Conservation (phyloP, 2,888 invertebrate genomes). For the Brachypalpus laphriformis region DNA sequence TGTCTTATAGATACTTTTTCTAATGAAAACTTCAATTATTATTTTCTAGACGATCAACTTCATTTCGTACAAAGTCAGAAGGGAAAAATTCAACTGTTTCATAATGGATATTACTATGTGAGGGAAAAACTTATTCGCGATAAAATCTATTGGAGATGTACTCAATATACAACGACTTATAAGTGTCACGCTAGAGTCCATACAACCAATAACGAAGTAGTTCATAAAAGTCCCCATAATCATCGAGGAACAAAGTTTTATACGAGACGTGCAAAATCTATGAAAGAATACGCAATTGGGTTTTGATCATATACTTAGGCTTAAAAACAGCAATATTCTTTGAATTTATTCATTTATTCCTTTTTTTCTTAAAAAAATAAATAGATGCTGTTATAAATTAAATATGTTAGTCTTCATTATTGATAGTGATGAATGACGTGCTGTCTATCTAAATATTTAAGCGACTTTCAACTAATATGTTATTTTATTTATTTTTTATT, state of each 20-base stretch:
- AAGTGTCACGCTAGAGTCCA: constrained; percentile 81
- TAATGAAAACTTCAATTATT: constrained; percentile 18
- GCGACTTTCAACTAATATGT: constrained; percentile 9
- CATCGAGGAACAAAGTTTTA: constrained; percentile 76
- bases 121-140: constrained; percentile 80
- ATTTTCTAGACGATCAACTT: constrained; percentile 43
- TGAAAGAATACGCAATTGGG: background rate
- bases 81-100: constrained; percentile 79
- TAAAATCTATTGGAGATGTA: constrained; percentile 82
- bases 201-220: constrained; percentile 78
- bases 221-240: constrained; percentile 79
- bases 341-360: background rate
- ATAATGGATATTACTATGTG: constrained; percentile 80
- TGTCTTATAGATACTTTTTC: background rate
- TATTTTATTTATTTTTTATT: constrained; percentile 49
- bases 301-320: background rate
- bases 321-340: background rate
- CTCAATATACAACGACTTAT: constrained; percentile 80
- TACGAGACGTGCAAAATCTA: constrained; percentile 60
- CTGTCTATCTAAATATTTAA: background rate
- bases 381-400: constrained; percentile 4
- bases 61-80: constrained; percentile 79
- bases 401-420: constrained; percentile 5
- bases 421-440: background rate
- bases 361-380: constrained; percentile 1